Percentiles rank a stretch among this genome's conserved stretches.
Evolutionary conservation across 2,113 vertebrate genomes (phyloP).

Genomic region (Rissa tridactyla): DNA sequence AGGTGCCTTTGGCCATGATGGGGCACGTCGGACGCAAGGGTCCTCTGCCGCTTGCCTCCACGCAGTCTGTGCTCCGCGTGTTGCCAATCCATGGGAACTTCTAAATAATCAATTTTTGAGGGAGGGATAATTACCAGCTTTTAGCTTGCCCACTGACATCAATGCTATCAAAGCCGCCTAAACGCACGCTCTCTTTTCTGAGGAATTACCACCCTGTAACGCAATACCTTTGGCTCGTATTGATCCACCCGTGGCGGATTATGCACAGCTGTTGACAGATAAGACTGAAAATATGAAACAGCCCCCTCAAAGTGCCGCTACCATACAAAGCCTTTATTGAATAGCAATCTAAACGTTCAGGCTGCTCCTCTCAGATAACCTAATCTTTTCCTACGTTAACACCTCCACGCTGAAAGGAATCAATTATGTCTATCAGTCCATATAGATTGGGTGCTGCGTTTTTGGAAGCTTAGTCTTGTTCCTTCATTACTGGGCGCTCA

Average conservation of each 20-base stretch:
- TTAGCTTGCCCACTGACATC: slow-evolving; percentile 7
- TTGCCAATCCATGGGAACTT: background rate
- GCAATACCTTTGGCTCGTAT: background rate
- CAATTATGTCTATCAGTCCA: slow-evolving; percentile 17
- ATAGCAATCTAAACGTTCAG: slow-evolving; percentile 30
- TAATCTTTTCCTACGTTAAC: slow-evolving; percentile 50
- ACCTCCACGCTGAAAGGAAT: slow-evolving; percentile 21
- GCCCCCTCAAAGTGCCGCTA: background rate
- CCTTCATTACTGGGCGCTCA: slow-evolving; percentile 55
- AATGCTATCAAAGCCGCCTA: background rate
- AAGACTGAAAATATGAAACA: slow-evolving; percentile 43
- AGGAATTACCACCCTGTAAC: slow-evolving; percentile 23
- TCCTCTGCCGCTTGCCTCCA: background rate
- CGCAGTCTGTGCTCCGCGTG: accelerated
- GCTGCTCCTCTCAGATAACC: slow-evolving; percentile 38
- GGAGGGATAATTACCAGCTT: background rate
- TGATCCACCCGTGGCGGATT: slow-evolving; percentile 5
- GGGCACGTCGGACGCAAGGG: accelerated
- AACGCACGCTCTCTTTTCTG: background rate
- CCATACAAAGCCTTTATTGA: slow-evolving; percentile 41
- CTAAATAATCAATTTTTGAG: background rate
- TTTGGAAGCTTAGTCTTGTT: slow-evolving; percentile 26
- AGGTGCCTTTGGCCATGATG: accelerated
- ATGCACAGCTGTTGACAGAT: slow-evolving; percentile 49
- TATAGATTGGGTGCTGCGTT: slow-evolving; percentile 12